These are phyloP conservation scores for Drosophila demipolita DNA, from an alignment of 2,888 invertebrate species.

Conservation along the genomic window DNA sequence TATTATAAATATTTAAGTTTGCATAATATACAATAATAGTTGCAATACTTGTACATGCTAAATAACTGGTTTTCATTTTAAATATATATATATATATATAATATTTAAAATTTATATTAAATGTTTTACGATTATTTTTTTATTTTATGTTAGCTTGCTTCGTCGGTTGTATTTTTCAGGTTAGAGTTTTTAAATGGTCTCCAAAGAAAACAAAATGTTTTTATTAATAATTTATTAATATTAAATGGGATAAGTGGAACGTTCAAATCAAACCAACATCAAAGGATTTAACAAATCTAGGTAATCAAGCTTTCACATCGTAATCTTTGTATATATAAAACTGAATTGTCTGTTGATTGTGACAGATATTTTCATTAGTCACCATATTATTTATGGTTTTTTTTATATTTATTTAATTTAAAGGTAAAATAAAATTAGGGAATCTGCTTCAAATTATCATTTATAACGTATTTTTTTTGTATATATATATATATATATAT, in stretches of 20 bases:
- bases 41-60: neutral
- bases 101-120: neutral
- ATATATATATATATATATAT: neutral
- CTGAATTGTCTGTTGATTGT: neutral
- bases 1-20: neutral
- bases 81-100: neutral
- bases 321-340: neutral
- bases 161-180: neutral
- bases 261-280: neutral
- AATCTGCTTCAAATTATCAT: neutral
- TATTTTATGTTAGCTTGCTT: neutral
- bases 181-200: neutral
- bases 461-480: neutral
- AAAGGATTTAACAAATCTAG: neutral
- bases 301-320: neutral
- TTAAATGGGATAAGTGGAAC: neutral
- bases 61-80: neutral
- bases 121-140: neutral
- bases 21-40: neutral
- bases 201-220: neutral
- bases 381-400: neutral
- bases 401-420: neutral
- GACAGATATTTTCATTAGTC: neutral
- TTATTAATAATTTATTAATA: neutral
- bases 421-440: neutral